A percentile compares a stretch with the other conserved stretches of the same genome.
phyloP scores from a whole-genome alignment of 2,113 vertebrate species.

The Pelodiscus sinensis region DNA sequence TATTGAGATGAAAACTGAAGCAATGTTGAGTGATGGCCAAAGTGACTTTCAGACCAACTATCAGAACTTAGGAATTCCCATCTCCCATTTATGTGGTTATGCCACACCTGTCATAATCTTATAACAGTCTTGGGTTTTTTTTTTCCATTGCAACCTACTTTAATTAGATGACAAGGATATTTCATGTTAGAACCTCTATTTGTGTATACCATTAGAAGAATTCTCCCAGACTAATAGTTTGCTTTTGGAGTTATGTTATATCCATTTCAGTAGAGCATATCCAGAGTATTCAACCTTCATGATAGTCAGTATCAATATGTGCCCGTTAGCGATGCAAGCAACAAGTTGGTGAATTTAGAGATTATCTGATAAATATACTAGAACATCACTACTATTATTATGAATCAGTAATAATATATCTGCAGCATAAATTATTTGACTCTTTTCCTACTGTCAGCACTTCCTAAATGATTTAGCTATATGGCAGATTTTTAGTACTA shows the following conservation, averaged over 20 bases:
- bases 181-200: neutral
- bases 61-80: neutral
- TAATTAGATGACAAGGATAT: neutral
- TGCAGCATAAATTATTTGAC: neutral
- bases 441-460: neutral
- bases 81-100: neutral
- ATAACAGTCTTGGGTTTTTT: neutral
- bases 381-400: neutral
- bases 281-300: neutral
- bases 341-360: neutral
- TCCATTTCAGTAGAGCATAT: neutral
- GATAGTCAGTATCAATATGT: neutral
- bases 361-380: neutral
- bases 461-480: neutral
- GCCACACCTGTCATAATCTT: neutral
- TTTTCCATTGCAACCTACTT: neutral
- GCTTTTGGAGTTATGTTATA: neutral
- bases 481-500: neutral
- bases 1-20: neutral
- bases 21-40: neutral
- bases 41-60: rapidly evolving
- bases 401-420: neutral
- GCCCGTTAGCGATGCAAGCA: neutral
- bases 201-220: neutral
- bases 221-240: neutral